phyloP scores from a whole-genome alignment of 2,113 vertebrate species.

The Tetrao urogallus region DNA sequence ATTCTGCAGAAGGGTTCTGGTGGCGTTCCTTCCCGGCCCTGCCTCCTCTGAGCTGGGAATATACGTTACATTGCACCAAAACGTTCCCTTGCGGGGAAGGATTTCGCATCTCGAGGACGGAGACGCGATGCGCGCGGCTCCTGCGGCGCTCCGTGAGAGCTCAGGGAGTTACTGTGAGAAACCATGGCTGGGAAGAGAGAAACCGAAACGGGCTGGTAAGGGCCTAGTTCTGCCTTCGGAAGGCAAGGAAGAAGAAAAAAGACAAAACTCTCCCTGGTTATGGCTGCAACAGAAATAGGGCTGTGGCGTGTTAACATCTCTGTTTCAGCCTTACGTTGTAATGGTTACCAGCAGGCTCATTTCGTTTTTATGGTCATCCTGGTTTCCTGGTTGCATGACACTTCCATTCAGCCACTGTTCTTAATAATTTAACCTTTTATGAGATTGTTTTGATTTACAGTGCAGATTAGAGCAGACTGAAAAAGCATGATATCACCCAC shows the following conservation, averaged over 20 bases:
- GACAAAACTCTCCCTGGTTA: not conserved
- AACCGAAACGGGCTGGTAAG: not conserved
- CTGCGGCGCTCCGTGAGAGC: not conserved
- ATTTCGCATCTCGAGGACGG: not conserved
- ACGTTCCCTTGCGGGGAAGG: not conserved
- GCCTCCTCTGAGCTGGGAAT: not conserved
- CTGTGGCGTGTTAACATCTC: not conserved
- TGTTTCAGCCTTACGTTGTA: constrained; percentile 31
- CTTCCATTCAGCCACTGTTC: not conserved
- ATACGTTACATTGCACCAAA: constrained; percentile 21
- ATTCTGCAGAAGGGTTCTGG: not conserved
- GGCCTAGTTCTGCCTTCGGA: constrained; percentile 43
- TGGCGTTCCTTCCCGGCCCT: not conserved
- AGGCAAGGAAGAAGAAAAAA: not conserved
- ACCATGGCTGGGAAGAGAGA: not conserved
- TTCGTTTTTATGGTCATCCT: constrained; percentile 64
- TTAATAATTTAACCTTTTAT: constrained; percentile 59
- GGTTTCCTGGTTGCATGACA: constrained; percentile 48
- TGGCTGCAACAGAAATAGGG: constrained; percentile 24
- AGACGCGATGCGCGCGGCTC: not conserved
- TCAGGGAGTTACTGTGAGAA: not conserved
- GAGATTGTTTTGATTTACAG: constrained; percentile 54
- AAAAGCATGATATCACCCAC: not conserved
- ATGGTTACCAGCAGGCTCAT: constrained; percentile 52
- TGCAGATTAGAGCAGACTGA: not conserved